Conservation (phyloP, 2,888 invertebrate species). For the Limnephilus marmoratus region DNA sequence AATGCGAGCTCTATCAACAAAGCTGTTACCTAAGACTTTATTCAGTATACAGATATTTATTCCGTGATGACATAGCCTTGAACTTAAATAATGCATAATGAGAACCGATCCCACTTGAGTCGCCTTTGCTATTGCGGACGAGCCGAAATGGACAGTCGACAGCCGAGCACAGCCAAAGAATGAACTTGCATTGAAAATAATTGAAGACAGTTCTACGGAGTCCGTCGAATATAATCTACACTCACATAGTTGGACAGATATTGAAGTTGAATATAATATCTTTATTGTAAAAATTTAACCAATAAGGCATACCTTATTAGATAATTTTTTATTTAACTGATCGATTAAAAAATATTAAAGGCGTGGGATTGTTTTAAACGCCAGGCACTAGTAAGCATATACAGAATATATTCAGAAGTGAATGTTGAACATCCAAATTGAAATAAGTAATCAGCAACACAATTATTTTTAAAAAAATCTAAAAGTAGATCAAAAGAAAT, state of each 20-base stretch:
- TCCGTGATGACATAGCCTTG: constrained; percentile 41
- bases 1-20: constrained; percentile 3
- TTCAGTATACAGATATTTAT: not conserved
- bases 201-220: not conserved
- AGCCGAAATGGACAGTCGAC: not conserved
- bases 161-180: not conserved
- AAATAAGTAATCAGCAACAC: not conserved
- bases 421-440: not conserved
- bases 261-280: not conserved
- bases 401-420: not conserved
- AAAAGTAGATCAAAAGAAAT: not conserved
- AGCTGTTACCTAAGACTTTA: constrained; percentile 36
- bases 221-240: not conserved
- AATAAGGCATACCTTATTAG: not conserved
- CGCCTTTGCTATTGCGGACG: constrained; percentile 12
- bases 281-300: not conserved
- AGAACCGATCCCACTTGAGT: constrained; percentile 14
- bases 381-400: not conserved
- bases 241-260: not conserved
- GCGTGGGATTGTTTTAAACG: not conserved
- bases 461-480: not conserved
- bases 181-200: not conserved
- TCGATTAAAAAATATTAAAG: not conserved
- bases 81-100: constrained; percentile 29
- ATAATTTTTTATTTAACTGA: not conserved